Conservation (phyloP, 2,113 vertebrate species). For the Herpetotheres cachinnans region DNA sequence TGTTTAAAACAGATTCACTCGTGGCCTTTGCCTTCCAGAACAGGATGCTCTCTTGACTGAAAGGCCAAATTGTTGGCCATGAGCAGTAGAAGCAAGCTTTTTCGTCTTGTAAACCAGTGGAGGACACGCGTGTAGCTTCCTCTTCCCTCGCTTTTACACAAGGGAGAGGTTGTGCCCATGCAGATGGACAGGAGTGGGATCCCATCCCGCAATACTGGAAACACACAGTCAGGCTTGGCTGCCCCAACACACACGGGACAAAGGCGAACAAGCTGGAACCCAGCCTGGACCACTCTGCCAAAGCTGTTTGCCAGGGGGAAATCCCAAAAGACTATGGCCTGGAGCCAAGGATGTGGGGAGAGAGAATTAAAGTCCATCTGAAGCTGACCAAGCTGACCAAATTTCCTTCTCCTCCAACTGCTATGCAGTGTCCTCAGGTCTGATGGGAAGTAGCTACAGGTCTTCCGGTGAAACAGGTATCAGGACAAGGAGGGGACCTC, state of each 20-base stretch:
- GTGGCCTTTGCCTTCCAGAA: background rate
- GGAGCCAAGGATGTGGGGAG: conserved; percentile 1
- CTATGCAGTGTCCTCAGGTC: background rate
- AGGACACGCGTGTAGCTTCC: background rate
- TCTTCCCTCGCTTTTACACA: background rate
- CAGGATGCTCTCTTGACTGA: background rate
- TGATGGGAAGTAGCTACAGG: background rate
- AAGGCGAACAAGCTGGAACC: conserved; percentile 25
- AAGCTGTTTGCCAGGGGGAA: conserved; percentile 32
- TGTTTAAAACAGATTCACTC: background rate
- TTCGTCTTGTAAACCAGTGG: background rate
- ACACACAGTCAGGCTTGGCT: background rate
- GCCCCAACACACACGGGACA: background rate
- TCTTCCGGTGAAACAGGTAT: background rate
- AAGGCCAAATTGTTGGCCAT: background rate
- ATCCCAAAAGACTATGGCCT: conserved; percentile 40
- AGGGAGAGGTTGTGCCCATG: background rate
- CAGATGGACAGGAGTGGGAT: background rate
- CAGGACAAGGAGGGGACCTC: background rate
- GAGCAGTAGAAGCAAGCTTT: background rate
- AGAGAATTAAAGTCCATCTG: background rate
- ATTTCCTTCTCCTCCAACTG: background rate
- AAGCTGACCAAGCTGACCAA: background rate
- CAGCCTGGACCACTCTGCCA: conserved; percentile 28
- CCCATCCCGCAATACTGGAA: background rate